Evolutionary conservation across 2,113 vertebrate genomes (phyloP), one percentile per base, ranked within the genome.

Genomic region (Callocephalon fimbriatum): DNA sequence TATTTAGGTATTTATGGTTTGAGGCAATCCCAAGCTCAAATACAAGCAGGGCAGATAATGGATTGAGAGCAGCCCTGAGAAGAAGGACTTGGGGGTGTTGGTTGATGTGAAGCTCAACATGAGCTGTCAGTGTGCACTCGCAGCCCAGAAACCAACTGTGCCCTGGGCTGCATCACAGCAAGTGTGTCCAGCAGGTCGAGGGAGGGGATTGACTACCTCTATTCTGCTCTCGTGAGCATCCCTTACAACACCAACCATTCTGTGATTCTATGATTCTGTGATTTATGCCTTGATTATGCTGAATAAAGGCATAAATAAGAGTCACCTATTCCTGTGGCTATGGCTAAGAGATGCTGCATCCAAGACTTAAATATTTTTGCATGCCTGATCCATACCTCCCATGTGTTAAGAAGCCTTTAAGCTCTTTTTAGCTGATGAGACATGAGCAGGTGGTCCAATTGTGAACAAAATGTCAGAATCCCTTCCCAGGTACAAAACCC

Each of bases 391-490:
- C 66, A 68, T 95, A 94, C 92, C 95, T 96, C 93, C 93, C 65
- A 0, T 93, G 82, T 71, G 72, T 75, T 95, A 75, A 96, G 93
- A 97, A 95, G 94, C 90, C 94, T 93, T 90, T 95, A 97, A 96
- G 94, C 94, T 88, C 87, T 94, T 96, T 97, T 97, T 85, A 96
- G 90, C 80, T 94, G 95, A 89, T 92, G 95, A 97, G 86, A 95
- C 94, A 61, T 70, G 86, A 96, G 97, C 95, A 97, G 97, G 95
- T 96, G 96, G 97, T 96, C 95, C 91, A 94, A 88, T 97, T 96
- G 95, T 95, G 96, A 96, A 61, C 89, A 93, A 94, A 97, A 96
- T 96, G 89, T 95, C 88, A 96, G 93, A 95, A 95, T 90, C 93
- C 87, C 50, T 95, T 95, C 66, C 92, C 96, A 93, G 84, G 89